phyloP scores from a whole-genome alignment of 2,797 vertebrate species.

The Mallotus villosus region DNA sequence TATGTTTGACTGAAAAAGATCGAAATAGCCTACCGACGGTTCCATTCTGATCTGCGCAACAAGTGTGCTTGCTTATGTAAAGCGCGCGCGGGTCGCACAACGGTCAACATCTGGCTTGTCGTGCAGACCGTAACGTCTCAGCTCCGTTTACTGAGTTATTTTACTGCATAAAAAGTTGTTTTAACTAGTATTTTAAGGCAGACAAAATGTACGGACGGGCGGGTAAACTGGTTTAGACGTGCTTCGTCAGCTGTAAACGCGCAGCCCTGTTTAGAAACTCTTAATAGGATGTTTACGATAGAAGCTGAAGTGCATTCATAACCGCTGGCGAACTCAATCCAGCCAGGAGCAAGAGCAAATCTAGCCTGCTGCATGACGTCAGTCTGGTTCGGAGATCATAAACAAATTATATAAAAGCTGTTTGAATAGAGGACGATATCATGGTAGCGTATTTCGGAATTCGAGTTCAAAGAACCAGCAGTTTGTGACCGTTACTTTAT shows the following conservation, averaged over 20 bases:
- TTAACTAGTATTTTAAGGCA: background rate
- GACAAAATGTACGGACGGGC: background rate
- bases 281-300: background rate
- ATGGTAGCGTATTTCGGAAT: background rate
- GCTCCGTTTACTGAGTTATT: background rate
- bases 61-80: conserved; percentile 17
- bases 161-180: background rate
- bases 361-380: background rate
- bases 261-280: background rate
- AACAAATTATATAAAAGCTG: background rate
- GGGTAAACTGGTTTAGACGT: background rate
- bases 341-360: background rate
- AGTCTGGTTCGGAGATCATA: background rate
- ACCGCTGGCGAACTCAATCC: background rate
- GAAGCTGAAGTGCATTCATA: background rate
- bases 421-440: background rate
- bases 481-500: background rate
- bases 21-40: background rate
- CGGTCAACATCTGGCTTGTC: background rate
- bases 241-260: background rate
- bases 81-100: background rate
- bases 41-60: conserved; percentile 11
- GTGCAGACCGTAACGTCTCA: background rate
- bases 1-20: background rate
- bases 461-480: background rate